Conservation (phyloP, 2,888 invertebrate species). For the Quadroppia sp. region DNA sequence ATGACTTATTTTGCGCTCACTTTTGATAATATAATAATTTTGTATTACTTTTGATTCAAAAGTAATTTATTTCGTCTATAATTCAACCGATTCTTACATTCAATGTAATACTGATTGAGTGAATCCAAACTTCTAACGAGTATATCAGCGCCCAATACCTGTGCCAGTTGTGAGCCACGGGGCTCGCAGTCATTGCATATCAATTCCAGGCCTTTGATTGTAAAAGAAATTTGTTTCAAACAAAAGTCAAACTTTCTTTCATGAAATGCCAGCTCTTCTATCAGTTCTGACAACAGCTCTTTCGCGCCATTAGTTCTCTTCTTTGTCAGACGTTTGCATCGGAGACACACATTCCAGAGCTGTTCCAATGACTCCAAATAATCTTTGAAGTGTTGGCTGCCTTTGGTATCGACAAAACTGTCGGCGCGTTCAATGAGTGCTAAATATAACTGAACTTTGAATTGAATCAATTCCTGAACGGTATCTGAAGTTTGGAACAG, state of each 20-base stretch:
- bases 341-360: neutral
- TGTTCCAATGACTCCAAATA: neutral
- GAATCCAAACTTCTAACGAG: neutral
- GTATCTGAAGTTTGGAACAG: neutral
- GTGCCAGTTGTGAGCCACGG: neutral
- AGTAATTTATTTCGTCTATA: neutral
- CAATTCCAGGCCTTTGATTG: neutral
- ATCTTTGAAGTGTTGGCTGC: neutral
- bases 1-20: neutral
- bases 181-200: neutral
- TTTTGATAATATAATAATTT: neutral
- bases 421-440: neutral
- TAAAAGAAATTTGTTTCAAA: neutral
- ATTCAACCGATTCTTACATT: neutral
- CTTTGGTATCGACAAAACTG: neutral
- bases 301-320: neutral
- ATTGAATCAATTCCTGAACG: neutral
- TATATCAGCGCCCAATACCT: neutral
- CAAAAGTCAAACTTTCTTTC: neutral
- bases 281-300: neutral
- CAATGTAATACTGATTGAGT: neutral
- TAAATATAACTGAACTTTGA: neutral
- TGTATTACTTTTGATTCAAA: neutral
- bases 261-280: neutral
- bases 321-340: no score